Conservation (phyloP, 2,888 invertebrate genomes). For the Argyra leucocephala region DNA sequence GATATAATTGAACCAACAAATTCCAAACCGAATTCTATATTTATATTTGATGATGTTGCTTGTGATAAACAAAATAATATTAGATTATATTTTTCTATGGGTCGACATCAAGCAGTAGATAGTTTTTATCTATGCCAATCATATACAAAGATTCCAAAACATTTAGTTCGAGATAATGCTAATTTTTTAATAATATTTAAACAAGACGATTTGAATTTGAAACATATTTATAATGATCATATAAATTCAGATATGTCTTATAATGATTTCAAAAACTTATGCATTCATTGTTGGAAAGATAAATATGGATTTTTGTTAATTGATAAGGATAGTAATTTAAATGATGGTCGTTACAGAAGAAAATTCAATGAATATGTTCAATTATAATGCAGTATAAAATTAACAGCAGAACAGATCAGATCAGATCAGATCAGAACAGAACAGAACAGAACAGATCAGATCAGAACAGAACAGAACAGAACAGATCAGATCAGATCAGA, state of each 20-base stretch:
- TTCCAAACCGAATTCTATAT: slow-evolving; percentile 30
- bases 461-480: slow-evolving; percentile 2
- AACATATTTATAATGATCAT: slow-evolving; percentile 26
- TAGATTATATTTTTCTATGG: slow-evolving; percentile 30
- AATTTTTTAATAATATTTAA: slow-evolving; percentile 35
- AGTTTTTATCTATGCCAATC: slow-evolving; percentile 33
- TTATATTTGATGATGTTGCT: slow-evolving; percentile 39
- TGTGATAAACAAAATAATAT: slow-evolving; percentile 32
- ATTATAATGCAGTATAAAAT: too few species aligned
- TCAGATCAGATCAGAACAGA: slow-evolving; percentile 3
- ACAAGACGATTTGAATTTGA: slow-evolving; percentile 34
- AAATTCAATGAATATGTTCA: slow-evolving; percentile 28
- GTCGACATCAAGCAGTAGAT: slow-evolving; percentile 33
- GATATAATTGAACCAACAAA: slow-evolving; percentile 18
- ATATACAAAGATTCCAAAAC: slow-evolving; percentile 33
- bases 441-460: not conserved
- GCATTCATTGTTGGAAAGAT: slow-evolving; percentile 31
- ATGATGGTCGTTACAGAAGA: slow-evolving; percentile 31
- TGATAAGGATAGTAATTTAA: slow-evolving; percentile 27
- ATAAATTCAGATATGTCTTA: slow-evolving; percentile 26
- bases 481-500: not conserved
- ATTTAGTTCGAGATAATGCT: slow-evolving; percentile 32
- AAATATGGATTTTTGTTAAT: slow-evolving; percentile 30
- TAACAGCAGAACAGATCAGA: not conserved
- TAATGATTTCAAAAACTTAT: slow-evolving; percentile 29